These are phyloP conservation scores for Actinia equina DNA, from an alignment of 64 coral and sea anemone genomes.

Conservation along the genomic window DNA sequence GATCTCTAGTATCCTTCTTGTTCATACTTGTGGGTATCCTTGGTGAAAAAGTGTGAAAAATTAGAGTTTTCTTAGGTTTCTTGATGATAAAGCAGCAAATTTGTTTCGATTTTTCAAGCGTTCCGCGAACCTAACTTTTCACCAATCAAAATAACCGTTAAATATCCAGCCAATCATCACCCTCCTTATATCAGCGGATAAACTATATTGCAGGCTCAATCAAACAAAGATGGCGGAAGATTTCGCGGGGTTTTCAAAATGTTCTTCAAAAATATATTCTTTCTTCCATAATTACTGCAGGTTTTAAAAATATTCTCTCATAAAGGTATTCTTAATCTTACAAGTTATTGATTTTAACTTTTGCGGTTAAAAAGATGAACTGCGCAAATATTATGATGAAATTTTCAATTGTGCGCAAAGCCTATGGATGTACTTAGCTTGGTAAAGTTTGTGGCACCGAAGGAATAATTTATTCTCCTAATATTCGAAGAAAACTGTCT, in stretches of 20 bases:
- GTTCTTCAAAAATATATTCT: not conserved
- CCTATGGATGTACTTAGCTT: not conserved
- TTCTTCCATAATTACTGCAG: not conserved
- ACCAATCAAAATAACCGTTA: conserved; percentile 74
- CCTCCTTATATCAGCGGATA: conserved; percentile 46
- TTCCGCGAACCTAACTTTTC: conserved; percentile 57
- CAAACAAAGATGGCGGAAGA: conserved; percentile 22
- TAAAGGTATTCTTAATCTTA: not conserved
- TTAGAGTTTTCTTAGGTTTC: not conserved
- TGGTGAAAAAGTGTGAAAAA: not conserved
- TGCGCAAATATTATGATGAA: not conserved
- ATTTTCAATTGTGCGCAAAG: not conserved
- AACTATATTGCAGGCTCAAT: conserved; percentile 27
- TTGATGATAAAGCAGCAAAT: not conserved
- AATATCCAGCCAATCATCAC: conserved; percentile 53
- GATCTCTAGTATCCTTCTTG: conserved; percentile 63
- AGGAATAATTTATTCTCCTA: not conserved
- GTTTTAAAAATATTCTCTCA: not conserved
- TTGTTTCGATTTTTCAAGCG: conserved; percentile 34
- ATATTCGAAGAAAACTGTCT: not conserved
- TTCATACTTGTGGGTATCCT: conserved; percentile 41
- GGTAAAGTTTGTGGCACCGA: not conserved
- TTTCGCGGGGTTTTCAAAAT: conserved; percentile 11
- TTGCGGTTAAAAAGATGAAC: not conserved
- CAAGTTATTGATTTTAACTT: not conserved